Base-by-base conservation (phyloP, 2,113 vertebrate species). In the Aphyosemion australe region DNA sequence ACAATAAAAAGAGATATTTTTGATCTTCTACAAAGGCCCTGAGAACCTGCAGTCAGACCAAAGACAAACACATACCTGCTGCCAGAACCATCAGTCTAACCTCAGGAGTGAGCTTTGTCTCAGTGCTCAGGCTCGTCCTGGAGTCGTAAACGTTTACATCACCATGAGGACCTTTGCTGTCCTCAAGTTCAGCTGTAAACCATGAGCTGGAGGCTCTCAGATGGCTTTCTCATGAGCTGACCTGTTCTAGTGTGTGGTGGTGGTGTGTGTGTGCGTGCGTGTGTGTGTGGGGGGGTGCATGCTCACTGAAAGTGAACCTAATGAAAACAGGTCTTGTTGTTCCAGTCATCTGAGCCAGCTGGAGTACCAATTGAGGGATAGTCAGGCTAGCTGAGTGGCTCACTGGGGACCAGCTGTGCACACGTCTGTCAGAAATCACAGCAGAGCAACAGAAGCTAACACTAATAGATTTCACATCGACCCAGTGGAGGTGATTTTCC, bases 301-400 rank as follows among this genome's bases (percentile, higher is more conserved):
- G 26, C 51, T 79, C 59, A 79, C 74, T 82, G 43, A 71, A 72
- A 63, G 65, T 61, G 70, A 16, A 21, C 31, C 14, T 5, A 63
- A 72, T 14, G 49, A 88, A 89, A 87, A 88, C 76, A 85, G 59
- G 47, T 69, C 65, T 69, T 88, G 83, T 87, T 89, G 87, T 83
- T 87, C 53, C 81, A 89, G 89, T 80, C 76, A 90, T 67, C 49
- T 5, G 77, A 90, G 73, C 72, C 89, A 82, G 78, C 79, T 90
- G 88, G 87, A 83, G 82, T 87, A 87, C 84, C 83, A 72, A 88
- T 90, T 85, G 86, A 59, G 79, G 52, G 20, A 18, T n/a, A 7
- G 34, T 42, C 55, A 47, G 26, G 7, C 55, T 65, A 65, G 64
- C 77, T 21, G 49, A 21, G 43, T 37, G 10, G 49, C 67, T 52